Evolutionary conservation across 2,888 invertebrate species (phyloP), one percentile per base, ranked within the genome.

Genomic region (Holacanthella duospinosa): DNA sequence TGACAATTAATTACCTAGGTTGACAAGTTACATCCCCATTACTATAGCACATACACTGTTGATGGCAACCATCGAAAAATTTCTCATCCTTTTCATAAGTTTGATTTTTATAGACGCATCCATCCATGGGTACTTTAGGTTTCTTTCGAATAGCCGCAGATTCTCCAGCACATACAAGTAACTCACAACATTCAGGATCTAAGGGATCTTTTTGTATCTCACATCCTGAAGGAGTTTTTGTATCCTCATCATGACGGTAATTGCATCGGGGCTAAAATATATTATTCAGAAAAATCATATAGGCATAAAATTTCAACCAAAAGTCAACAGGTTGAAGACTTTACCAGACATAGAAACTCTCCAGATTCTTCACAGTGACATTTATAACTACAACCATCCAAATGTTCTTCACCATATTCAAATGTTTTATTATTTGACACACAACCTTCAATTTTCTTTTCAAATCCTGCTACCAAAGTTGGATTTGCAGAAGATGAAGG

Each of bases 1-100:
- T n/a, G n/a, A n/a, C n/a, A 48, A 48, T 48, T 48, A 58, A 76
- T 74, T 77, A 86, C 82, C 86, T 83, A 4, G 87, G 85, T 64
- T 83, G 82, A 74, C 89, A 89, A n/a, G 84, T 83, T 67, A 89
- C 82, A 65, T 84, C 78, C 29, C 89, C 89, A 60, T 82, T 85
- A 9, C 82, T 82, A 68, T 86, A 85, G 74, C 93, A 93, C 53
- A 82, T 79, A 75, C 93, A 93, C 43, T 85, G 82, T 74, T 85
- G 84, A 60, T 86, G 83, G 74, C 93, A 93, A n/a, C 85, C 89
- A 66, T 89, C 85, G 74, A 87, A 83, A 77, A 90, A 85, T 24
- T 81, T 83, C 69, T 86, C 84, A 2, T 89, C 88, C 55, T 85
- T 81, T 57, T 84, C 79, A 72, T 89, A 85, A 0, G 87, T 85